Percentiles rank a stretch among this genome's conserved stretches.
Conservation (phyloP, 2,888 invertebrate genomes). For the Amphipyra tragopoginis region DNA sequence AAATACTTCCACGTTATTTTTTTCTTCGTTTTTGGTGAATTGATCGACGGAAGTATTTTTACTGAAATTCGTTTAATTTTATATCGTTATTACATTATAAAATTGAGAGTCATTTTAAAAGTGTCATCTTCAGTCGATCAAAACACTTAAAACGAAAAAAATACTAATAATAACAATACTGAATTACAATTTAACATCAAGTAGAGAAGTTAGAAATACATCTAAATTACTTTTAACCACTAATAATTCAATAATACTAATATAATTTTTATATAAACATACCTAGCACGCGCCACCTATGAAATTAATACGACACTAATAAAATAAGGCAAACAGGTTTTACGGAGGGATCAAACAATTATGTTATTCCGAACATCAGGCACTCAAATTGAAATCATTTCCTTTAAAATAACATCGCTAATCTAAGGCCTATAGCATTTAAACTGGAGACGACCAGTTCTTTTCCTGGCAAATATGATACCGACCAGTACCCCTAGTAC, state of each 20-base stretch:
- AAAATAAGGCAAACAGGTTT: constrained; percentile 88
- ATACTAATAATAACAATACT: constrained; percentile 65
- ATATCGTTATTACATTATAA: neutral
- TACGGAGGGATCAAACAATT: constrained; percentile 87
- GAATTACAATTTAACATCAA: constrained; percentile 72
- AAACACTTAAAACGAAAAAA: constrained; percentile 45
- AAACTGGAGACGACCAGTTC: constrained; percentile 30
- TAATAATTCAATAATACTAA: constrained; percentile 71
- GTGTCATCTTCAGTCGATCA: constrained; percentile 47
- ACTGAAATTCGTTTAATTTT: neutral
- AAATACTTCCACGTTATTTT: constrained; percentile 40
- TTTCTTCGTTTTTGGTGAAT: constrained; percentile 23
- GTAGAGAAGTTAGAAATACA: constrained; percentile 74
- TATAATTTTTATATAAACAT: constrained; percentile 64
- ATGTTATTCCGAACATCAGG: constrained; percentile 77
- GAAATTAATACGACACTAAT: constrained; percentile 79
- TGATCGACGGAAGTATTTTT: constrained; percentile 36
- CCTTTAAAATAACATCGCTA: constrained; percentile 58
- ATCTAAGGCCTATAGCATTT: constrained; percentile 36
- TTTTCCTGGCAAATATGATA: neutral
- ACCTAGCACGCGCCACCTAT: constrained; percentile 74
- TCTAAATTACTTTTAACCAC: constrained; percentile 66
- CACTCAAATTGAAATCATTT: constrained; percentile 85
- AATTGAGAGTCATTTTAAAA: too few species aligned
- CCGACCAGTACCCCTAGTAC: too few species aligned